Evolutionary conservation across 1,140 invertebrate species (phyloP), one percentile per base, ranked within the genome.

Genomic region (Bombus turneri): DNA sequence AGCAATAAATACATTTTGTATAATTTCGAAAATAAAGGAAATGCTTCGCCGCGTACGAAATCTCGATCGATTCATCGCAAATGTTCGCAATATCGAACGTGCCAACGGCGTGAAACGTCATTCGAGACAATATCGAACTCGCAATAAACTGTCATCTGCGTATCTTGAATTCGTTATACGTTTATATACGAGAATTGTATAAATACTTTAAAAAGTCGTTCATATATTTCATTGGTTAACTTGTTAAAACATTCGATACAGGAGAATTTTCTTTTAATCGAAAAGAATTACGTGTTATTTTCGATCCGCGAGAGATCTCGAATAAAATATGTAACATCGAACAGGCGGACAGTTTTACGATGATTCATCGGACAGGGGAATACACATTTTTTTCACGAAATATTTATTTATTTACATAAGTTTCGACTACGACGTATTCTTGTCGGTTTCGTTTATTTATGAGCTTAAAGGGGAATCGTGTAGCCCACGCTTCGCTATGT

Each of bases 401-500:
- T 47, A 66, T 76, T 86, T 77, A 84, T 86, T 86, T 89, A 81
- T 86, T 83, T 64, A 77, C 69, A 62, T 72, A 79, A 74, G 73
- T 75, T 37, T 83, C 83, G 72, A 68, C 66, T 37, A 57, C 76
- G 47, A 85, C 85, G 89, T 83, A 84, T 86, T 85, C 81, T 81
- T 86, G 86, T 91, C 87, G 88, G 85, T 90, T 92, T 91, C 86
- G 87, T 92, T 90, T 91, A 91, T 91, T 87, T 89, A 77, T 80
- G 81, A 81, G 81, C 59, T 76, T 86, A 74, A 83, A 74, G 34
- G 68, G 57, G 81, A 37, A 47, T 66, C 62, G 64, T 75, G 73
- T 87, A 86, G 89, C 87, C 91, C 91, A 91, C 91, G 89, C 88
- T 41, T 76, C 83, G 85, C 86, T 87, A 83, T 88, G 83, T 88